Conservation (phyloP, 1,140 invertebrate species). For the Drosophila sp. region DNA sequence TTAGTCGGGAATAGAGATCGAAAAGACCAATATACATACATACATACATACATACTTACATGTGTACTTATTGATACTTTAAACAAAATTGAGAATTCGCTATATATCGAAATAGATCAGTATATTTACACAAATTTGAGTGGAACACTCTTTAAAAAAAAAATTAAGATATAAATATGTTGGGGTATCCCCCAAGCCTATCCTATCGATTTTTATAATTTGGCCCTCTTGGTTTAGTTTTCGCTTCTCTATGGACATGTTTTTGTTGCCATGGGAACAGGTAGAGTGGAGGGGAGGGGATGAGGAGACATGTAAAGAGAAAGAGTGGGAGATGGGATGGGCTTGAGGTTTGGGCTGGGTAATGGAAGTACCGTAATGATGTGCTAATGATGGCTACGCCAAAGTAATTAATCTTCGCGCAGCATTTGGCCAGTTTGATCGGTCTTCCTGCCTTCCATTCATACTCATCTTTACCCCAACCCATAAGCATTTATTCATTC, state of each 20-base stretch:
- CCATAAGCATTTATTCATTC: slow-evolving; percentile 47
- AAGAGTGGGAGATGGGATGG: neutral
- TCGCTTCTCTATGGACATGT: neutral
- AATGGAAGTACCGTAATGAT: slow-evolving; percentile 58
- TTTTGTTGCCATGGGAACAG: neutral
- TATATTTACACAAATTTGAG: too few relatives aligned
- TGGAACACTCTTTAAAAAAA: too few relatives aligned
- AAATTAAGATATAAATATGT: too few relatives aligned
- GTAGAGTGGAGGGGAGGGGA: neutral
- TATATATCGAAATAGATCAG: too few relatives aligned
- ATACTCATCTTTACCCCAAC: slow-evolving; percentile 22
- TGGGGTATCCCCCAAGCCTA: too few relatives aligned
- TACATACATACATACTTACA: too few relatives aligned
- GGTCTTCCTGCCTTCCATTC: slow-evolving; percentile 29
- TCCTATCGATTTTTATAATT: too few relatives aligned
- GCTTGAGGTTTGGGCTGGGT: neutral
- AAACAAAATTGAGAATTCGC: too few relatives aligned
- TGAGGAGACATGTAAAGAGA: neutral
- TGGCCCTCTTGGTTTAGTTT: neutral
- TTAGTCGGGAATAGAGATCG: too few relatives aligned
- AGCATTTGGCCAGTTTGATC: slow-evolving; percentile 27
- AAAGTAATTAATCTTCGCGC: slow-evolving; percentile 68
- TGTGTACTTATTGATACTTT: too few relatives aligned
- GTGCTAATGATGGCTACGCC: slow-evolving; percentile 67
- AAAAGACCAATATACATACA: too few relatives aligned